A percentile compares a stretch with the other conserved stretches of the same genome.
Conservation (phyloP, 1,140 invertebrate species). For the Oryctes rhinoceros region DNA sequence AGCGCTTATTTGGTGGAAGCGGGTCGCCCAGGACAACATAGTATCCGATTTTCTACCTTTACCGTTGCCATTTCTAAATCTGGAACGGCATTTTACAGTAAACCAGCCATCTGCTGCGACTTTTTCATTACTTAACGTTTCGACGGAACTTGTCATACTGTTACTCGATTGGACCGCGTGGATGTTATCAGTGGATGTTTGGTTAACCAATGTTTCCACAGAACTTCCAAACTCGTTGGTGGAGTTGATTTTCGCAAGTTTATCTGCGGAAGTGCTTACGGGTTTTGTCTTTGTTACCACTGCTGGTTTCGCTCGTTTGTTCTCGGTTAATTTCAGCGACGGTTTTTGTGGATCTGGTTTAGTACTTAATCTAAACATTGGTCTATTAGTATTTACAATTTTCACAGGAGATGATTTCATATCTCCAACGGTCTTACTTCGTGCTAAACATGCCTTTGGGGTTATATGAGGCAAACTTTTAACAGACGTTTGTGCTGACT, state of each 20-base stretch:
- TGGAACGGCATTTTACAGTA: conserved; percentile 69
- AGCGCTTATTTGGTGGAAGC: conserved; percentile 73
- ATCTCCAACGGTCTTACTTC: conserved; percentile 68
- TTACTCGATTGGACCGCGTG: conserved; percentile 62
- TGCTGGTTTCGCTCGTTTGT: conserved; percentile 1
- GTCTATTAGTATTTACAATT: not conserved
- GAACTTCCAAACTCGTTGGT: conserved; percentile 61
- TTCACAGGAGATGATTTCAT: conserved; percentile 57
- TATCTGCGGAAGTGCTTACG: not conserved
- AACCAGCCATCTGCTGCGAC: conserved; percentile 70
- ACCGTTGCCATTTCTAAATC: conserved; percentile 60
- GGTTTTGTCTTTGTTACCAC: not conserved
- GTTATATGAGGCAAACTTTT: conserved; percentile 10
- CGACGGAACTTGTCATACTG: conserved; percentile 68
- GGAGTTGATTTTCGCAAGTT: conserved; percentile 38
- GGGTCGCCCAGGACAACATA: conserved; percentile 69
- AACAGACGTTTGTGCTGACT: not conserved
- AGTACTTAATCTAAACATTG: conserved; percentile 37
- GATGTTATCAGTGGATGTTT: conserved; percentile 63
- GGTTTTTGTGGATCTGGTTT: conserved; percentile 8
- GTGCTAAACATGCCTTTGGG: conserved; percentile 54
- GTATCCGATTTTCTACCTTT: conserved; percentile 57
- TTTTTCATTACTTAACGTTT: conserved; percentile 64
- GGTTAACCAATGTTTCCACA: conserved; percentile 65
- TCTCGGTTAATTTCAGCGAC: conserved; percentile 2